Percentiles rank a stretch among this genome's conserved stretches.
These are phyloP conservation scores for Pristis pectinata DNA, from an alignment of 2,797 vertebrate species.

Conservation along the genomic window DNA sequence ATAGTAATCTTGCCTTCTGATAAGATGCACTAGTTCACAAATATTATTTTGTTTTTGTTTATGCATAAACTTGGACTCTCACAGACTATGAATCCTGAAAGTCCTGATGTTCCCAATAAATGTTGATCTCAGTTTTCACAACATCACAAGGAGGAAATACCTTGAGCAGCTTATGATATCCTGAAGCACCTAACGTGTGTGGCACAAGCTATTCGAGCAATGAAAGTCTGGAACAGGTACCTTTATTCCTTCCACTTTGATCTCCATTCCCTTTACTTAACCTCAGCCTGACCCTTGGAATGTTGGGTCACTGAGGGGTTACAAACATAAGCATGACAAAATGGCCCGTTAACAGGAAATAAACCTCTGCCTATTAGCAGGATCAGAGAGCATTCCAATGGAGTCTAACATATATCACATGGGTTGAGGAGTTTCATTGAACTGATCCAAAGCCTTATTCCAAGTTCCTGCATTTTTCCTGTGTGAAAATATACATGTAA, in stretches of 20 bases:
- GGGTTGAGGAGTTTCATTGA: too few relatives aligned
- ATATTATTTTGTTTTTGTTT: background rate
- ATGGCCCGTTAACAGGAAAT: conserved; percentile 27
- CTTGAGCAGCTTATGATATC: background rate
- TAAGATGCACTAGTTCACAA: background rate
- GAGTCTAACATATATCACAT: background rate
- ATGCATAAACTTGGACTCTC: background rate
- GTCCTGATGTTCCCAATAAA: background rate
- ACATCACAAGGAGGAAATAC: background rate
- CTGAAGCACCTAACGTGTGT: conserved; percentile 11
- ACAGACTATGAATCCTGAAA: background rate
- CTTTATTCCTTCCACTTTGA: conserved; percentile 45
- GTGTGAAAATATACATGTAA: background rate
- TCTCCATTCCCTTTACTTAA: conserved; percentile 48
- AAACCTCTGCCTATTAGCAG: background rate
- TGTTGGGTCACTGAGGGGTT: conserved; percentile 47
- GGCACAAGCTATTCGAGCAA: background rate
- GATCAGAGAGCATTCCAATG: background rate
- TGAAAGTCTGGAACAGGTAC: conserved; percentile 47
- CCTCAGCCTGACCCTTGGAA: conserved; percentile 46
- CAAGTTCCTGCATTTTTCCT: background rate
- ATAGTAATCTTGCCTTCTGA: background rate
- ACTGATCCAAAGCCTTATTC: background rate
- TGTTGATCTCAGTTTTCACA: background rate
- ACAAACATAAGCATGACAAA: conserved; percentile 40